Conservation (phyloP, 30 jellyfish, hydroid and myxozoan genomes). For the Hydractinia echinata region DNA sequence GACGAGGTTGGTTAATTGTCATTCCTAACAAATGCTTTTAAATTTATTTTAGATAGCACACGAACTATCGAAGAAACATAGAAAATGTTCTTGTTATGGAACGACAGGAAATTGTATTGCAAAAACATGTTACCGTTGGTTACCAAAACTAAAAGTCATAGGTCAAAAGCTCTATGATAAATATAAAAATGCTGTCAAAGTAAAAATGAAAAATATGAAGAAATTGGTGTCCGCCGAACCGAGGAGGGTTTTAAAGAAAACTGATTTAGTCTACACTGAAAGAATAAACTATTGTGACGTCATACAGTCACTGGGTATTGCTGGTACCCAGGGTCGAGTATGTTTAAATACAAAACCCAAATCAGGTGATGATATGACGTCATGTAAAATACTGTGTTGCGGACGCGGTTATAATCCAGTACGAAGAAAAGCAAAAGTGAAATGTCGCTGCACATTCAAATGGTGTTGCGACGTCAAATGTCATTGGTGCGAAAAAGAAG, state of each 20-base stretch:
- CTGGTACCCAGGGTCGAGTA: conserved; percentile 19
- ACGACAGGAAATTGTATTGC: conserved; percentile 21
- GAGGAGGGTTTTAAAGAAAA: background rate
- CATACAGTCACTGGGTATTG: conserved; percentile 1
- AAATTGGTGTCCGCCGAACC: background rate
- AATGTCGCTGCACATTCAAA: conserved; percentile 15
- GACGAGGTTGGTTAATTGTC: no score
- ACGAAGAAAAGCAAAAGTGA: background rate
- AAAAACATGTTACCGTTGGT: conserved; percentile 15
- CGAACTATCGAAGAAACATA: background rate
- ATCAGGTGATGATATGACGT: conserved; percentile 7
- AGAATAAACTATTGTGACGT: conserved; percentile 15
- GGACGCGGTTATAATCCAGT: background rate
- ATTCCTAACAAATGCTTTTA: no score
- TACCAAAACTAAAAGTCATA: conserved; percentile 5
- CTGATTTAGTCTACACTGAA: conserved; percentile 19
- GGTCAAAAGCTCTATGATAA: background rate
- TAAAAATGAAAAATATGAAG: background rate
- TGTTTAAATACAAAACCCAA: conserved; percentile 6
- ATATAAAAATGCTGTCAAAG: background rate
- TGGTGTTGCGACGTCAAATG: conserved; percentile 26
- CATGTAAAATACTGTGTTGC: conserved; percentile 16
- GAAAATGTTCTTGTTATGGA: conserved; percentile 14
- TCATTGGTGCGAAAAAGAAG: conserved; percentile 5
- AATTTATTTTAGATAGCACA: background rate